phyloP scores from a whole-genome alignment of 2,797 vertebrate species.

The Tarsius wallacei region DNA sequence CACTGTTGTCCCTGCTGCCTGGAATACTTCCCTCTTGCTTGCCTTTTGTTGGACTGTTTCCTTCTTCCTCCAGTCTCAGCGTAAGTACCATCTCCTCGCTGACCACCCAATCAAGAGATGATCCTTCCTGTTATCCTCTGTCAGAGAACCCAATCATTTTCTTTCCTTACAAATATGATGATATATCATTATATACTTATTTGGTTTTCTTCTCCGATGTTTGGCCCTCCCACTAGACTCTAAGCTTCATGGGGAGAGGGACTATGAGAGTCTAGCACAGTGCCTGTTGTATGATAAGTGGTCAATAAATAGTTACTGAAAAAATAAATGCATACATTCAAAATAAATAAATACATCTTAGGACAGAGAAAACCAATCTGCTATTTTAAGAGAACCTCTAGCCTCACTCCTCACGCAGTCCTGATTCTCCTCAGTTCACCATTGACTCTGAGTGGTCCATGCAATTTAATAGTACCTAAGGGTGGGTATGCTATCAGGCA shows the following conservation, averaged over 20 bases:
- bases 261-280: neutral
- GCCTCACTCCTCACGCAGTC: too few relatives aligned
- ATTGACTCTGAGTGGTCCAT: neutral
- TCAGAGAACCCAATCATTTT: neutral
- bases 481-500: accelerated
- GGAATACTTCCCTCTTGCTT: too few relatives aligned
- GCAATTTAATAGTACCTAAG: accelerated
- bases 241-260: neutral
- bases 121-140: neutral
- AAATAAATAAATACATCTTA: neutral
- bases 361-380: neutral
- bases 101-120: too few relatives aligned
- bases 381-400: neutral
- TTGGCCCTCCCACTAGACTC: neutral
- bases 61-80: neutral
- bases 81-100: neutral
- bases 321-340: neutral
- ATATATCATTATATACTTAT: accelerated
- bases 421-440: neutral
- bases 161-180: neutral
- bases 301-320: neutral
- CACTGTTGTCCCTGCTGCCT: too few relatives aligned
- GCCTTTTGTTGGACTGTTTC: neutral
- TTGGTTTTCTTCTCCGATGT: neutral
- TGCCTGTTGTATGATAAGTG: neutral